Base-by-base conservation (phyloP, 2,888 invertebrate species). In the Dasysyrphus tricinctus region DNA sequence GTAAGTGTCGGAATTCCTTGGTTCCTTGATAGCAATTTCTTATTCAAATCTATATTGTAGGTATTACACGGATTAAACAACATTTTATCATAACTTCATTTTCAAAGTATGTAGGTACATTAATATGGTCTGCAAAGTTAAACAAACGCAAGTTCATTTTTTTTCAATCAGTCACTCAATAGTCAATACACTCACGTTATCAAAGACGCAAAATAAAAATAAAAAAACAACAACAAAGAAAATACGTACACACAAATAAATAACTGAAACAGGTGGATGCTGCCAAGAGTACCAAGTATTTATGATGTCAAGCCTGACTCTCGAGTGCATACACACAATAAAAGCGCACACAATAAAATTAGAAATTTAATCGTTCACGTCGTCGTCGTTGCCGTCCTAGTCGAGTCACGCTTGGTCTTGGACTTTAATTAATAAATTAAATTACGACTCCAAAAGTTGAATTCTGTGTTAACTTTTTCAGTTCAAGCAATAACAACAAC, bases 211-310 rank as follows among this genome's bases (percentile, higher is more conserved):
- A 29, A 59, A 39, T 12, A 1, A 54, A 63, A 19, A 42, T n/a
- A 74, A 63, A 29, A 74, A 49, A 39, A 32, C 56, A 67, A 67
- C 54, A 76, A 76, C 44, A 56, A 75, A 34, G 19, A 29, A 0
- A 73, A 37, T 1, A 24, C 24, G 24, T 24, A 24, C 24, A 24
- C 24, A 24, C 24, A 19, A 49, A n/a, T 24, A 14, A 39, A 42
- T 42, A 39, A 54, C 14, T 39, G 29, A 56, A 76, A 76, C 75
- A 76, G 75, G 75, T 76, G 75, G 65, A 76, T 65, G 75, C 75
- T 75, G 75, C 9, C 16, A 19, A 32, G 72, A 72, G 12, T 59
- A 14, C 32, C 12, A 37, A 37, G 29, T 54, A 37, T 67, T 51
- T 49, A 65, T 63, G 54, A 74, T 63, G 54, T 54, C 39, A 63